These are phyloP conservation scores for Protonibea diacanthus DNA, from an alignment of 2,797 vertebrate species.

Conservation along the genomic window DNA sequence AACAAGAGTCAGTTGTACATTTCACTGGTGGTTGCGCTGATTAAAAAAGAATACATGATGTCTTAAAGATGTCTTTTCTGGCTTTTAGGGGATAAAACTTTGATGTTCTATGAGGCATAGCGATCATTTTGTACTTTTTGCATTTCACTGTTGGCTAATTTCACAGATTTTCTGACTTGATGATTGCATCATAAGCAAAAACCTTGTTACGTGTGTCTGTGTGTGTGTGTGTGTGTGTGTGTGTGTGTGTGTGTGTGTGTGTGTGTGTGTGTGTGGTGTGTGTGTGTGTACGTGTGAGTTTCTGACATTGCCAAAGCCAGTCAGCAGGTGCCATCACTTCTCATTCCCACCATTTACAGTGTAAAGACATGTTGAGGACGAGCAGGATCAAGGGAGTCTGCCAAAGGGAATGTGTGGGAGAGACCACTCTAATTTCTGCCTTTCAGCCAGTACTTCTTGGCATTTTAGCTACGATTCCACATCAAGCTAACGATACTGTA, in stretches of 20 bases:
- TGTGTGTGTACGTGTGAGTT: conserved; percentile 65
- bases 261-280: conserved; percentile 13
- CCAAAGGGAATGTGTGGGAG: conserved; percentile 75
- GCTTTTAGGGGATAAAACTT: conserved; percentile 18
- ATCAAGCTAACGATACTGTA: conserved; percentile 68
- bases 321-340: conserved; percentile 83
- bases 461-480: conserved; percentile 62
- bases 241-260: conserved; percentile 21
- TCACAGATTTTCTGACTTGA: conserved; percentile 74
- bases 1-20: conserved; percentile 9
- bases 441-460: conserved; percentile 70
- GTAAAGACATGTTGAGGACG: conserved; percentile 73
- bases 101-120: conserved; percentile 37
- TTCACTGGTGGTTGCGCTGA: neutral
- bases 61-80: neutral
- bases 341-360: conserved; percentile 76
- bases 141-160: conserved; percentile 60
- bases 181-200: conserved; percentile 77
- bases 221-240: conserved; percentile 54
- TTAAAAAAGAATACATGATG: conserved; percentile 7
- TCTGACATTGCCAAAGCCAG: conserved; percentile 73
- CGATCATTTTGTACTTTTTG: conserved; percentile 37
- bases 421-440: conserved; percentile 70
- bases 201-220: conserved; percentile 23
- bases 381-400: conserved; percentile 71